Evolutionary conservation across 2,113 vertebrate genomes (phyloP), one percentile per base, ranked within the genome.

Genomic region (Corythornis madagascariensis): DNA sequence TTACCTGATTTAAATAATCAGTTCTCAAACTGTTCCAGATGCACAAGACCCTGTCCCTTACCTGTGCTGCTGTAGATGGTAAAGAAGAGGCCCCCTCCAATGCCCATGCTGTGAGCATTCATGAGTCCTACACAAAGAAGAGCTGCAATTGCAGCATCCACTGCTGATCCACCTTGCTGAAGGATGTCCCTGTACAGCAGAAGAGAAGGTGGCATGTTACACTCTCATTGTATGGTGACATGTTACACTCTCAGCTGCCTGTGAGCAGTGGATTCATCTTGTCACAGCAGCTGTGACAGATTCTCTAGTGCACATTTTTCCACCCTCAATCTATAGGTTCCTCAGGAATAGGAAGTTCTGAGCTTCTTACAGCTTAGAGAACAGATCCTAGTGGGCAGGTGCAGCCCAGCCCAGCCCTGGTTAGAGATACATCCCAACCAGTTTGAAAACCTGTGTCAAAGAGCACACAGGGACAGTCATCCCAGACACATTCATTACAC

Each of bases 31-130:
- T 72, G 52, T 65, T 63, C 8, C 85, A 83, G 50, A 17, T 43
- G 22, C 12, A 9, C 10, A 26, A 6, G 25, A 57, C 52, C 57
- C 53, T 91, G 94, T 19, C 38, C 42, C 95, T 96, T 98, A 99
- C 99, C 98, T 9, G 98, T 98, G 72, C 48, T 96, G 35, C 97
- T 88, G 71, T 98, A 99, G 96, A 99, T 99, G 78, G 97, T 99
- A n/a, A 99, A 48, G 95, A 99, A 99, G 67, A 98, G 92, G 13
- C 99, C 99, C 9, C 99, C 99, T 73, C 99, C 99, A 8, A 99
- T 99, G 56, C 99, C 99, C 98, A 97, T 98, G 90, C 99, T 99
- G 97, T 99, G 99, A 59, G 98, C 96, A 3, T 99, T 99, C 98
- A 99, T 96, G 72, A 99, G 96, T 47, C 99, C 99, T 45, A 97